Evolutionary conservation across 1,140 invertebrate genomes (phyloP).

Genomic region (Drosophila pseudoananassae): DNA sequence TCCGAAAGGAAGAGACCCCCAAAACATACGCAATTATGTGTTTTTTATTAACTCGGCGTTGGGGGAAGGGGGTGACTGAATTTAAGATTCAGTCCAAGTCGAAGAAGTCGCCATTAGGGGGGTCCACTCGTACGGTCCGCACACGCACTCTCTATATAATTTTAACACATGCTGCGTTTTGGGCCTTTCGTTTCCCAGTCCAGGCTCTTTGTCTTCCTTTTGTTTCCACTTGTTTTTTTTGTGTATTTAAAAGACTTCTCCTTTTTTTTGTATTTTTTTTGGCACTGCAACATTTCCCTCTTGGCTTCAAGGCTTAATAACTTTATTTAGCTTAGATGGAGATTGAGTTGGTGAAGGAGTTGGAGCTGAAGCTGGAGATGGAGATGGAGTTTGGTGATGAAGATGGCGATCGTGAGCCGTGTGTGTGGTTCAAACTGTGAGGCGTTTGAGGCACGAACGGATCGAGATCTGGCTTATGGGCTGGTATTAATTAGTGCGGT

Average conservation of each 20-base stretch:
- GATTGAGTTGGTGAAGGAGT: slow-evolving; percentile 24
- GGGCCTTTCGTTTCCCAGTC: slow-evolving; percentile 48
- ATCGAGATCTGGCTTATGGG: slow-evolving; percentile 39
- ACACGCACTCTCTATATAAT: slow-evolving; percentile 82
- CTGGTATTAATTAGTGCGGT: slow-evolving; percentile 78
- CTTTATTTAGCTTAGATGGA: slow-evolving; percentile 78
- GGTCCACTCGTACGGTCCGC: slow-evolving; percentile 58
- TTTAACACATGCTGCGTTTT: slow-evolving; percentile 81
- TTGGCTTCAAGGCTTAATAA: slow-evolving; percentile 67
- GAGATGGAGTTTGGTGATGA: slow-evolving; percentile 9
- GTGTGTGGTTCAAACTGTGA: slow-evolving; percentile 48
- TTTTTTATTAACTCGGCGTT: slow-evolving; percentile 75
- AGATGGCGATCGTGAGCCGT: slow-evolving; percentile 39
- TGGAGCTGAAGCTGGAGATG: slow-evolving; percentile 13
- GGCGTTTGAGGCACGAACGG: slow-evolving; percentile 38
- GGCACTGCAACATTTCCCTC: slow-evolving; percentile 66
- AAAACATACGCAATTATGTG: slow-evolving; percentile 81
- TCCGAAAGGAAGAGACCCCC: slow-evolving; percentile 27
- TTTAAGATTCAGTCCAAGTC: slow-evolving; percentile 17
- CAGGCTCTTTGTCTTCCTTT: slow-evolving; percentile 9
- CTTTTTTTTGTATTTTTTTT: slow-evolving; percentile 28
- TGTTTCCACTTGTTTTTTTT: slow-evolving; percentile 10
- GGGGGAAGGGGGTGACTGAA: slow-evolving; percentile 1
- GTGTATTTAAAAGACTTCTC: not conserved
- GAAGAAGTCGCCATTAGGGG: slow-evolving; percentile 64